Evolutionary conservation across 2,113 vertebrate genomes (phyloP).

Genomic region (Salminus brasiliensis): DNA sequence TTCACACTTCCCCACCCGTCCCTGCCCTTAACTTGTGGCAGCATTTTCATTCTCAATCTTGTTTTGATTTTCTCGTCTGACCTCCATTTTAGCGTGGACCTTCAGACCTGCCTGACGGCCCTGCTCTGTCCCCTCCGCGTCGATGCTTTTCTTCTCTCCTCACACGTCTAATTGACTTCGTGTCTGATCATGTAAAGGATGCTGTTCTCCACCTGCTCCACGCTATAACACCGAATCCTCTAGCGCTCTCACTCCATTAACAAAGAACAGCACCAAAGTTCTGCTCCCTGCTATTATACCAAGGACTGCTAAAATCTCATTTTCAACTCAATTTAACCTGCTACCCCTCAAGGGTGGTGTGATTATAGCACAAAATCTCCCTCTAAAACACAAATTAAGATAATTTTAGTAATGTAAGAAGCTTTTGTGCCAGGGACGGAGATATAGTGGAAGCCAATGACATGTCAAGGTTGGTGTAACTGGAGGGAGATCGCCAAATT

Average conservation of each 20-base stretch:
- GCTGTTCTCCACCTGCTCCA: constrained; percentile 78
- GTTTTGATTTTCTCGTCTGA: constrained; percentile 45
- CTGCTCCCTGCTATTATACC: constrained; percentile 77
- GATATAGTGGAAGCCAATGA: neutral
- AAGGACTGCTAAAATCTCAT: constrained; percentile 80
- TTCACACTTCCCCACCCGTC: constrained; percentile 4
- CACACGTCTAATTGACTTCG: constrained; percentile 83
- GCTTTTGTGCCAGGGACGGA: neutral
- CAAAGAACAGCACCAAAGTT: constrained; percentile 75
- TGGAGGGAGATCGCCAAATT: neutral
- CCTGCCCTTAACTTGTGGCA: constrained; percentile 26
- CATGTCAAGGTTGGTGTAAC: neutral
- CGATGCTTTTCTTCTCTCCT: constrained; percentile 60
- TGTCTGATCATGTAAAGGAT: constrained; percentile 79
- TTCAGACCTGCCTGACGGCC: constrained; percentile 29
- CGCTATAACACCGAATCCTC: constrained; percentile 79
- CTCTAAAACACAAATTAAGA: constrained; percentile 64
- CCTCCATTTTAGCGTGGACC: constrained; percentile 45
- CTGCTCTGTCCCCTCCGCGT: constrained; percentile 29
- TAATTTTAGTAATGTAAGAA: constrained; percentile 26
- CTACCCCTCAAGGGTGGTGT: constrained; percentile 64
- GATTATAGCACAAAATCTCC: constrained; percentile 52
- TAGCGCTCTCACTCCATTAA: constrained; percentile 83
- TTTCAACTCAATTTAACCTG: constrained; percentile 85
- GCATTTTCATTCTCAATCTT: constrained; percentile 44